Evolutionary conservation across 1,140 invertebrate genomes (phyloP).

Genomic region (Sipha flava): DNA sequence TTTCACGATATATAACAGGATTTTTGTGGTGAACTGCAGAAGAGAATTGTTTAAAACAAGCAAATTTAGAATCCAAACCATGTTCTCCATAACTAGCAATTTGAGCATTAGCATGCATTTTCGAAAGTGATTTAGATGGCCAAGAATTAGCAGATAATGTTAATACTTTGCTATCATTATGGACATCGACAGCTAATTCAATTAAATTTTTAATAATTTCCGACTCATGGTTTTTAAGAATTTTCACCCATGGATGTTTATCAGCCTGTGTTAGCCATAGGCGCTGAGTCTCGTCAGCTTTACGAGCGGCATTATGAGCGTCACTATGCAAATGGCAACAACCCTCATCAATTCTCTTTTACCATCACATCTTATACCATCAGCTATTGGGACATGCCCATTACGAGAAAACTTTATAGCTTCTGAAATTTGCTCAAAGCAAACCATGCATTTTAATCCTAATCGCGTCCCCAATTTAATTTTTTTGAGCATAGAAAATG

Average conservation of each 20-base stretch:
- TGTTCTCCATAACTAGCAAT: slow-evolving; percentile 10
- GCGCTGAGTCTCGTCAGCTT: neutral
- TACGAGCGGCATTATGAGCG: neutral
- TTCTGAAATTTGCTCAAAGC: neutral
- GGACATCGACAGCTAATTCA: slow-evolving; percentile 4
- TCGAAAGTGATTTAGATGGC: slow-evolving; percentile 11
- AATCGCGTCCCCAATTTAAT: slow-evolving; percentile 3
- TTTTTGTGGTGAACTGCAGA: neutral
- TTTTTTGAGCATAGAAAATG: neutral
- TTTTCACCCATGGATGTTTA: slow-evolving; percentile 24
- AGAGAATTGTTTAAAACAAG: neutral
- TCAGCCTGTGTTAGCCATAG: slow-evolving; percentile 2
- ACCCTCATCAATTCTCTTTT: neutral
- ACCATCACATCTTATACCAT: neutral
- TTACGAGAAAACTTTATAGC: slow-evolving; percentile 16
- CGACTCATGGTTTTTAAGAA: neutral
- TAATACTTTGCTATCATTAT: neutral
- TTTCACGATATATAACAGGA: too few species aligned
- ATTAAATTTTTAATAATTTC: slow-evolving; percentile 11
- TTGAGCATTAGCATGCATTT: slow-evolving; percentile 1
- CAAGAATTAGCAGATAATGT: too few species aligned
- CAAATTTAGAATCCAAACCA: slow-evolving; percentile 9
- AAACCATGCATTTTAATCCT: neutral
- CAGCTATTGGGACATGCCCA: neutral
- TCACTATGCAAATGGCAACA: neutral